phyloP scores from a whole-genome alignment of 2,888 invertebrate genomes.

The Meghimatium bilineatum region DNA sequence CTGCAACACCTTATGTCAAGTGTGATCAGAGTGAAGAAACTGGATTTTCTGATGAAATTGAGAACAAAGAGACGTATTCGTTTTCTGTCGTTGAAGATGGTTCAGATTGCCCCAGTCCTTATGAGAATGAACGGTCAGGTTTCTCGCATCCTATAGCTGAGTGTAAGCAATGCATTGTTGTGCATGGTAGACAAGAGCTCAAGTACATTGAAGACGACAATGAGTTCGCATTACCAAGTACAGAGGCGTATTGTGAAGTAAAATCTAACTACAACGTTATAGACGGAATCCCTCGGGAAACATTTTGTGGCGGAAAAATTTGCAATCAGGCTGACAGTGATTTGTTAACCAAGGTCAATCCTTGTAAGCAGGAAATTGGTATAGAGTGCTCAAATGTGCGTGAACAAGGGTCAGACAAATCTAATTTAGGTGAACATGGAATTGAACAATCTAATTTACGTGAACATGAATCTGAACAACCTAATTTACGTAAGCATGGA shows the following conservation, averaged over 20 bases:
- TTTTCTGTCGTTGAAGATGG: background rate
- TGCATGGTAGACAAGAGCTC: background rate
- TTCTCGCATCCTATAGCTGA: background rate
- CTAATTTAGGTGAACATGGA: background rate
- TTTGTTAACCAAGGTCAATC: background rate
- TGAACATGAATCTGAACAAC: background rate
- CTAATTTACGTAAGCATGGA: no score
- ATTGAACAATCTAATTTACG: background rate
- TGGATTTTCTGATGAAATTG: background rate
- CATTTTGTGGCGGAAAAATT: background rate
- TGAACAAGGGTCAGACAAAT: no score
- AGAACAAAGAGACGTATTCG: constrained; percentile 1
- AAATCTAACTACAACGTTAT: background rate
- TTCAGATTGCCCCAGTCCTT: background rate
- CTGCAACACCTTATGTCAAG: background rate
- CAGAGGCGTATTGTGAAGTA: background rate
- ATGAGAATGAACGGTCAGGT: background rate
- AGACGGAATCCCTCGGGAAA: background rate
- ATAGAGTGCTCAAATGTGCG: background rate
- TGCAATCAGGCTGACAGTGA: background rate
- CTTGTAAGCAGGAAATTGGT: background rate
- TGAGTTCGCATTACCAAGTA: background rate
- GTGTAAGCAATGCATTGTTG: background rate
- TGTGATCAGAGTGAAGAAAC: background rate
- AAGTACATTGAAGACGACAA: background rate